These are phyloP conservation scores for Bombus difficillimus DNA, from an alignment of 1,140 invertebrate genomes.

Conservation along the genomic window DNA sequence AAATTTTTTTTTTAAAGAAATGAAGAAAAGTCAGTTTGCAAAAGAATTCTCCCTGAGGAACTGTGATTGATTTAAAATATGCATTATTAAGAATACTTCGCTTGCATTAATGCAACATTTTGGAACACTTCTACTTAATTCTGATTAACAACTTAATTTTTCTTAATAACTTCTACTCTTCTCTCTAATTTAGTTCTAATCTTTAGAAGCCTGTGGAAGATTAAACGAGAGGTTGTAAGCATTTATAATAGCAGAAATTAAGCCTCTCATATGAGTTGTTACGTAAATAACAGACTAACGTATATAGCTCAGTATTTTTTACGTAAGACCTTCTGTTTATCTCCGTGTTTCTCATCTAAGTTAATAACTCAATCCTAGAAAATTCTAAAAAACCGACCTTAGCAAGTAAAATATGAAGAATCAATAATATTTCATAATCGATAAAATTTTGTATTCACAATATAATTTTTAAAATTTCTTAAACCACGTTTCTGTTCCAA, in stretches of 20 bases:
- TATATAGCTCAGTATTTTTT: background rate
- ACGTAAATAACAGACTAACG: constrained; percentile 5
- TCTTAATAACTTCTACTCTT: background rate
- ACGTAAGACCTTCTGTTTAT: background rate
- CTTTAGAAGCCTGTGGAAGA: background rate
- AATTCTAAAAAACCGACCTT: background rate
- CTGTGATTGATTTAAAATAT: too few species aligned
- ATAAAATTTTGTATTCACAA: too few species aligned
- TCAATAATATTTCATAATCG: too few species aligned
- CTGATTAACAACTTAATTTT: too few species aligned
- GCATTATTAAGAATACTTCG: too few species aligned
- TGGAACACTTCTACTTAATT: background rate
- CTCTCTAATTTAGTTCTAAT: background rate
- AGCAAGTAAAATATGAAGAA: background rate
- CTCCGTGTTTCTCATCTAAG: background rate
- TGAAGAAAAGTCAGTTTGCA: too few species aligned
- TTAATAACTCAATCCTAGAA: background rate
- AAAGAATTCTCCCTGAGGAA: too few species aligned
- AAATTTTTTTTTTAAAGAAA: too few species aligned
- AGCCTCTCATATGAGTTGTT: background rate
- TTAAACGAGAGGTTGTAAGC: background rate
- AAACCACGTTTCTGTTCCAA: background rate
- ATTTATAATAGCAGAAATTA: background rate
- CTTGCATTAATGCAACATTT: background rate
- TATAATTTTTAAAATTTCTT: too few species aligned